Evolutionary conservation across 2,888 invertebrate species (phyloP).

Genomic region (Habrosyne pyritoides): DNA sequence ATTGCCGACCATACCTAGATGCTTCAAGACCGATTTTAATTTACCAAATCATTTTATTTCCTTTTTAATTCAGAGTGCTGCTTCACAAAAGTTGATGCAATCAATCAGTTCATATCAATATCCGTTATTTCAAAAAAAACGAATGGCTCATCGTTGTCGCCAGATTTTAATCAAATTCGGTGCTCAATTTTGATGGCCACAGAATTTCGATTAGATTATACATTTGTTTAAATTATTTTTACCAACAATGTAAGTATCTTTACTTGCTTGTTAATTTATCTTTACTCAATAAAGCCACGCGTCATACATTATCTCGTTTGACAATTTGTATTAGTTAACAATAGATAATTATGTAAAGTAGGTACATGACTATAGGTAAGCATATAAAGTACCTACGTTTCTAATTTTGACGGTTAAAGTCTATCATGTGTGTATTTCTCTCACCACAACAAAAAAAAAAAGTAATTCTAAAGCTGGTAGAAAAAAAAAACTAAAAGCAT

Average conservation of each 20-base stretch:
- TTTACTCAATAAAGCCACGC: no score
- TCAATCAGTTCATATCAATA: background rate
- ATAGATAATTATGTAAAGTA: background rate
- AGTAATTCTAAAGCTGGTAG: background rate
- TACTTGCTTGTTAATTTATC: no score
- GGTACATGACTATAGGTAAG: background rate
- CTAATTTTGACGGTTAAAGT: no score
- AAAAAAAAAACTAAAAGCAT: background rate
- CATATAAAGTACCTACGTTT: no score
- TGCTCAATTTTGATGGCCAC: background rate
- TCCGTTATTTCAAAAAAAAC: background rate
- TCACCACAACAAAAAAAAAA: no score
- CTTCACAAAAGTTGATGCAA: background rate
- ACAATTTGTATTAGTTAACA: background rate
- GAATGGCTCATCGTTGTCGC: background rate
- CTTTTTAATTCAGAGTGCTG: background rate
- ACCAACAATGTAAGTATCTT: no score
- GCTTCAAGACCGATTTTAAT: no score
- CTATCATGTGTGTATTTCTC: no score
- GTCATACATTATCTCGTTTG: no score
- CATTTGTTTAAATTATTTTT: no score
- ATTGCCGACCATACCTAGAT: no score
- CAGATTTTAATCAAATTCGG: background rate
- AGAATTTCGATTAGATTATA: background rate
- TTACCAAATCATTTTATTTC: background rate